phyloP scores from a whole-genome alignment of 2,888 invertebrate genomes.

The Chydorus sphaericus region DNA sequence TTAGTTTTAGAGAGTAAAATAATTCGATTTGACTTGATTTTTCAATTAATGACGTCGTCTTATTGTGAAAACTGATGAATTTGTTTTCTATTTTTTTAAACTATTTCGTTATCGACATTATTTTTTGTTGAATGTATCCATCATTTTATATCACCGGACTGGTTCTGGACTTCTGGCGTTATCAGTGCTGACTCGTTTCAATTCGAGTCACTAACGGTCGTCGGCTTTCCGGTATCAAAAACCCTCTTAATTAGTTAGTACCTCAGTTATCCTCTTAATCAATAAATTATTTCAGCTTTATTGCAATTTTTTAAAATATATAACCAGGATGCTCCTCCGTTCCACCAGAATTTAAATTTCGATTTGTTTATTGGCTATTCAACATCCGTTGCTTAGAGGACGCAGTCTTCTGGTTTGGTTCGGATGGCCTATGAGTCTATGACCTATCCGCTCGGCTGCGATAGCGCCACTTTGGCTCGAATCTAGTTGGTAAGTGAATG shows the following conservation, averaged over 20 bases:
- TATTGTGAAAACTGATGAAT: too few relatives aligned
- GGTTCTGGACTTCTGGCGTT: not conserved
- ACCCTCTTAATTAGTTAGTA: too few relatives aligned
- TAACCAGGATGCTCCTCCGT: not conserved
- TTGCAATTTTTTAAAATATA: too few relatives aligned
- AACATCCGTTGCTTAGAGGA: not conserved
- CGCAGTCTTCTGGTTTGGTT: not conserved
- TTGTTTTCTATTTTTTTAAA: too few relatives aligned
- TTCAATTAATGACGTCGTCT: too few relatives aligned
- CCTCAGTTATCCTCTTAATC: too few relatives aligned
- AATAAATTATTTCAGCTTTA: too few relatives aligned
- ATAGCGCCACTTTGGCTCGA: not conserved
- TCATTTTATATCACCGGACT: not conserved
- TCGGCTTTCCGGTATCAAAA: too few relatives aligned
- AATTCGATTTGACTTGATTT: too few relatives aligned
- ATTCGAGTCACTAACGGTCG: slow-evolving; percentile 1
- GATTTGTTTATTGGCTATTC: not conserved
- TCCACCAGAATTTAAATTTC: not conserved
- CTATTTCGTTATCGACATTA: too few relatives aligned
- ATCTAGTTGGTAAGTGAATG: not conserved
- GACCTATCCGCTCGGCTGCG: slow-evolving; percentile 7
- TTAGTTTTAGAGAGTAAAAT: too few relatives aligned
- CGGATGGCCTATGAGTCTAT: too few relatives aligned
- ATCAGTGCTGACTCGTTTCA: not conserved
- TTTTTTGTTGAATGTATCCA: not conserved